Evolutionary conservation across 2,113 vertebrate genomes (phyloP).

Genomic region (Tretioscincus oriximinensis): DNA sequence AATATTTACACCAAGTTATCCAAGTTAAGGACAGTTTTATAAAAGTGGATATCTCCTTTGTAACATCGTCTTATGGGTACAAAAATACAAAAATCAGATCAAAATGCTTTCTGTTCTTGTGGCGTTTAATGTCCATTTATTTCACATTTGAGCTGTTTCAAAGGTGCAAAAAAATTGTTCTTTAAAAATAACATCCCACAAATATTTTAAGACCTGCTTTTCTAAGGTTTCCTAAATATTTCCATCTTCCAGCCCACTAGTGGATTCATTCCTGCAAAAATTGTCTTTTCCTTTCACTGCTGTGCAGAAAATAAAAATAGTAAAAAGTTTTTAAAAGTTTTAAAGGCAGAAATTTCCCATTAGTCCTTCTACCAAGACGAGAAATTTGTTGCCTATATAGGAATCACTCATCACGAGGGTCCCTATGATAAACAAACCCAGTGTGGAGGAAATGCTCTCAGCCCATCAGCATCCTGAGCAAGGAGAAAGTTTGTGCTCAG

Average conservation of each 20-base stretch:
- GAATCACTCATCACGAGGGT: neutral
- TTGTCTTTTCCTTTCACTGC: neutral
- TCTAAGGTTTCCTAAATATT: neutral
- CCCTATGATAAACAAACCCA: neutral
- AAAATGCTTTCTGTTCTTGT: too few relatives aligned
- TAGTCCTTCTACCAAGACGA: neutral
- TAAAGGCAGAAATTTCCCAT: neutral
- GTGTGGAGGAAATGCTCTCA: neutral
- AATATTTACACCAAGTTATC: neutral
- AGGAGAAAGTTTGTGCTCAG: neutral
- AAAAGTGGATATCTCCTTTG: neutral
- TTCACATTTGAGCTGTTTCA: neutral
- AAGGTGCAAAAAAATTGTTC: neutral
- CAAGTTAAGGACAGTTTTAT: neutral
- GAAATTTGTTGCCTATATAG: constrained; percentile 5
- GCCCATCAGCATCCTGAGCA: neutral
- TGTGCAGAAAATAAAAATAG: neutral
- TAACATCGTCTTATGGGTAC: rapidly evolving
- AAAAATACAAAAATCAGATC: neutral
- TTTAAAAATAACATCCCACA: too few relatives aligned
- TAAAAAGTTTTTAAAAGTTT: too few relatives aligned
- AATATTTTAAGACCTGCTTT: neutral
- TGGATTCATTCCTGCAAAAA: neutral
- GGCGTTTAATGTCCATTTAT: neutral
- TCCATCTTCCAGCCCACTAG: neutral